These are phyloP conservation scores for Aurelia coerulea DNA, from an alignment of 30 jellyfish, hydroid and myxozoan species.

Conservation along the genomic window DNA sequence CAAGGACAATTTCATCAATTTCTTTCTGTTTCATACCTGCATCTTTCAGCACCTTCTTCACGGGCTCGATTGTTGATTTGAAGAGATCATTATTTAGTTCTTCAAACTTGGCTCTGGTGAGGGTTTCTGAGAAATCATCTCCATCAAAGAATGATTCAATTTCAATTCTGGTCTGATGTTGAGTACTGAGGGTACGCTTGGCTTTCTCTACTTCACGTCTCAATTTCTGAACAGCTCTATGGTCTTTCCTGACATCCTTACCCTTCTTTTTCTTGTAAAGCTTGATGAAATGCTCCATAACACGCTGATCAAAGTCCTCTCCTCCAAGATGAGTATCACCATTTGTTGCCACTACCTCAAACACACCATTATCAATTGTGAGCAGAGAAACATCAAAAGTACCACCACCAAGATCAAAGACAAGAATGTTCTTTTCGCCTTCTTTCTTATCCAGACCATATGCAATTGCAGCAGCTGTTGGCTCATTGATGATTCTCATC, in stretches of 20 bases:
- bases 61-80: slow-evolving; percentile 94
- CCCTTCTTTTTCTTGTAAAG: slow-evolving; percentile 98
- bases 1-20: slow-evolving; percentile 97
- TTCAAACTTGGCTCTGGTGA: slow-evolving; percentile 98
- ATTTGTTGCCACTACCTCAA: slow-evolving; percentile 99
- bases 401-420: slow-evolving; percentile 99
- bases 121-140: slow-evolving; percentile 98
- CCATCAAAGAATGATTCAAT: slow-evolving; percentile 97
- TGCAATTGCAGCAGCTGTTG: slow-evolving; percentile 99
- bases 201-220: slow-evolving; percentile 99
- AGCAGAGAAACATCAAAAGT: slow-evolving; percentile 99
- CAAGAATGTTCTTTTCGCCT: slow-evolving; percentile 99
- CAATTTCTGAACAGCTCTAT: slow-evolving; percentile 98
- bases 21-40: slow-evolving; percentile 90
- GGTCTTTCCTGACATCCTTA: slow-evolving; percentile 94
- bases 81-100: slow-evolving; percentile 90
- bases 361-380: slow-evolving; percentile 99
- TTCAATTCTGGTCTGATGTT: slow-evolving; percentile 98
- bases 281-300: slow-evolving; percentile 98
- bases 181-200: slow-evolving; percentile 99
- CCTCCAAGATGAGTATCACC: slow-evolving; percentile 99
- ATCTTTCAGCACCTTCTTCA: slow-evolving; percentile 89
- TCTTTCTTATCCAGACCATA: slow-evolving; percentile 99
- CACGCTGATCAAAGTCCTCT: slow-evolving; percentile 99
- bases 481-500: slow-evolving; percentile 99